A percentile compares a stretch with the other conserved stretches of the same genome.
These are phyloP conservation scores for Todiramphus chloris DNA, from an alignment of 2,113 vertebrate species.

Conservation along the genomic window DNA sequence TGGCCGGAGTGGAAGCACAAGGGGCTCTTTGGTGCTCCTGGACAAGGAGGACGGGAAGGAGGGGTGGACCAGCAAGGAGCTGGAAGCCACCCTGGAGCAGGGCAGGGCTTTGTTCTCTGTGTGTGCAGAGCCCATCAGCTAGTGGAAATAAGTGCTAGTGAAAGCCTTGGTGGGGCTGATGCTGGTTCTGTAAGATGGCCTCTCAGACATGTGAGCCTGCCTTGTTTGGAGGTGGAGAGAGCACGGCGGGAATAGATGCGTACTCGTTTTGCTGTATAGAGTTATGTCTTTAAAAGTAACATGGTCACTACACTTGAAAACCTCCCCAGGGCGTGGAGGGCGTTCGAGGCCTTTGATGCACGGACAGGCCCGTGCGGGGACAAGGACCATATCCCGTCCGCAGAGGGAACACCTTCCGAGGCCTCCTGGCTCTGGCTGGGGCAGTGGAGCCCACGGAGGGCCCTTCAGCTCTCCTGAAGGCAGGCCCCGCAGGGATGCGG, in stretches of 20 bases:
- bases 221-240: constrained; percentile 1
- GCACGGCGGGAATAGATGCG: neutral
- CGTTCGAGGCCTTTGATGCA: neutral
- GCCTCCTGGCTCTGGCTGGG: neutral
- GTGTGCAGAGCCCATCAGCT: neutral
- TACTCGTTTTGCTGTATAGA: neutral
- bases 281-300: constrained; percentile 13
- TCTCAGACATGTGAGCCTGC: neutral
- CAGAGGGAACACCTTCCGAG: neutral
- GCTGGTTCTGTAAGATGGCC: constrained; percentile 43
- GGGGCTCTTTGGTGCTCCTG: neutral
- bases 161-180: neutral
- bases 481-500: neutral
- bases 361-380: neutral
- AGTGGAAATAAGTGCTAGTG: neutral
- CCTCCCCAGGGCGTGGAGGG: neutral
- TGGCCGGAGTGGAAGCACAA: neutral
- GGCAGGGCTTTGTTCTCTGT: neutral
- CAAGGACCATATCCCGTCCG: neutral
- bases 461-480: neutral
- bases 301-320: neutral
- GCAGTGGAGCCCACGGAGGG: neutral
- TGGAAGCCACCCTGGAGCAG: neutral
- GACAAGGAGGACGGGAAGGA: neutral
- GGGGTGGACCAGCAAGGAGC: neutral